Evolutionary conservation across 2,113 vertebrate species (phyloP).

Genomic region (Gasterosteus nipponicus): DNA sequence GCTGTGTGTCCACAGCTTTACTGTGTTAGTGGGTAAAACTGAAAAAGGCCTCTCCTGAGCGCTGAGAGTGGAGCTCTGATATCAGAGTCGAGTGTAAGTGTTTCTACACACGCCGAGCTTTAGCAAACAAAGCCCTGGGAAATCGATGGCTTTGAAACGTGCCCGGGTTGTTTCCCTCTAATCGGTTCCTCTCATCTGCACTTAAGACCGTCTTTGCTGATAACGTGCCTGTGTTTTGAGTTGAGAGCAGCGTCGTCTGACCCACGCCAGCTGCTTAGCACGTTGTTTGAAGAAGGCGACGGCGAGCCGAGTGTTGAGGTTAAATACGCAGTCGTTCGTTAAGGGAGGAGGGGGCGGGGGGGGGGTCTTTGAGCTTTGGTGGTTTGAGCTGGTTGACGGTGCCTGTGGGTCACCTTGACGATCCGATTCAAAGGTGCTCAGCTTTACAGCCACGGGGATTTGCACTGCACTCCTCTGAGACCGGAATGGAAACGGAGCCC

Average conservation of each 20-base stretch:
- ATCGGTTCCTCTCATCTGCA: constrained; percentile 53
- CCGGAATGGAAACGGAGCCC: constrained; percentile 19
- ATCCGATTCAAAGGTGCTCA: constrained; percentile 29
- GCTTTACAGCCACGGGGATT: constrained; percentile 5
- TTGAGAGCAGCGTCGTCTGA: constrained; percentile 10
- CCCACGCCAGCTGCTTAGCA: neutral
- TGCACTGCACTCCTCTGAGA: constrained; percentile 38
- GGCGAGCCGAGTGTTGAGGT: neutral
- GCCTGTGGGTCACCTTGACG: constrained; percentile 49
- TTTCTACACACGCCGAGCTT: constrained; percentile 23
- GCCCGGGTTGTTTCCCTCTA: constrained; percentile 27
- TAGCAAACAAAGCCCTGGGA: constrained; percentile 29
- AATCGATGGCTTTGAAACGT: constrained; percentile 52
- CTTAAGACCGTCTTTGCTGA: constrained; percentile 20
- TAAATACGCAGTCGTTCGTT: neutral
- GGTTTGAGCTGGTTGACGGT: neutral
- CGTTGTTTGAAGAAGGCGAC: neutral
- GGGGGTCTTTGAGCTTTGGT: neutral
- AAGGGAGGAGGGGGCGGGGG: neutral
- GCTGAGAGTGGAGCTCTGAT: neutral
- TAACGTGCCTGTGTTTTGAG: constrained; percentile 11
- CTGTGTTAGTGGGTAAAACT: neutral
- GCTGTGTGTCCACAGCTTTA: constrained; percentile 15
- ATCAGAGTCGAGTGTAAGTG: constrained; percentile 37
- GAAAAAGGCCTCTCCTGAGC: neutral